These are phyloP conservation scores for Pandemis heparana DNA, from an alignment of 2,888 invertebrate species.

Conservation along the genomic window DNA sequence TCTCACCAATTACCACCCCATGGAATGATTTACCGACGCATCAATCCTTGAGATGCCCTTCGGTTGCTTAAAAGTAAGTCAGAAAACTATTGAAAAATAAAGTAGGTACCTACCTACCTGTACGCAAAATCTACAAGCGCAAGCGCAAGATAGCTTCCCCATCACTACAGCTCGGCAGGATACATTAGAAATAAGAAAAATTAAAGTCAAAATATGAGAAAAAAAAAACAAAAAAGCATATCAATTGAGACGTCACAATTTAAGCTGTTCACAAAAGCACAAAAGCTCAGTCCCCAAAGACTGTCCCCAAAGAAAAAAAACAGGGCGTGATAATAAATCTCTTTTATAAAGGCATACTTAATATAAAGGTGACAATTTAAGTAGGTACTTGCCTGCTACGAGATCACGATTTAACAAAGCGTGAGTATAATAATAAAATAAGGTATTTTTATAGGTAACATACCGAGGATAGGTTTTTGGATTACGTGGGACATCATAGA, in stretches of 20 bases:
- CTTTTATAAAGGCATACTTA: conserved; percentile 41
- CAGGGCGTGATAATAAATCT: conserved; percentile 44
- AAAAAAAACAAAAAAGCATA: conserved; percentile 35
- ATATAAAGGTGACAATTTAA: conserved; percentile 45
- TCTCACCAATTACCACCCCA: no score
- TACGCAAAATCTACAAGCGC: no score
- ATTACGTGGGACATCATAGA: no score
- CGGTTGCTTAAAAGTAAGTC: no score
- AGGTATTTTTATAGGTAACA: conserved; percentile 26
- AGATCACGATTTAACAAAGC: conserved; percentile 43
- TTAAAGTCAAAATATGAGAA: conserved; percentile 32
- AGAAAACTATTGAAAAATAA: no score
- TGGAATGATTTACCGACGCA: no score
- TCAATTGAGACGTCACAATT: conserved; percentile 44
- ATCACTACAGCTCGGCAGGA: not conserved
- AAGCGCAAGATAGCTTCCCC: not conserved
- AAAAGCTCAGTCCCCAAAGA: conserved; percentile 24
- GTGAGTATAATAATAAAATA: conserved; percentile 15
- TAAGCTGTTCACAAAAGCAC: conserved; percentile 39
- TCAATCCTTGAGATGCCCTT: no score
- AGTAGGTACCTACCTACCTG: no score
- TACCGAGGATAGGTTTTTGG: not conserved
- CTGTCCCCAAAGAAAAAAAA: conserved; percentile 23
- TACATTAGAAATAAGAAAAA: conserved; percentile 18
- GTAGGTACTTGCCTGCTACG: conserved; percentile 42